Percentiles rank a stretch among this genome's conserved stretches.
These are phyloP conservation scores for Aphyosemion australe DNA, from an alignment of 2,113 vertebrate genomes.

Conservation along the genomic window DNA sequence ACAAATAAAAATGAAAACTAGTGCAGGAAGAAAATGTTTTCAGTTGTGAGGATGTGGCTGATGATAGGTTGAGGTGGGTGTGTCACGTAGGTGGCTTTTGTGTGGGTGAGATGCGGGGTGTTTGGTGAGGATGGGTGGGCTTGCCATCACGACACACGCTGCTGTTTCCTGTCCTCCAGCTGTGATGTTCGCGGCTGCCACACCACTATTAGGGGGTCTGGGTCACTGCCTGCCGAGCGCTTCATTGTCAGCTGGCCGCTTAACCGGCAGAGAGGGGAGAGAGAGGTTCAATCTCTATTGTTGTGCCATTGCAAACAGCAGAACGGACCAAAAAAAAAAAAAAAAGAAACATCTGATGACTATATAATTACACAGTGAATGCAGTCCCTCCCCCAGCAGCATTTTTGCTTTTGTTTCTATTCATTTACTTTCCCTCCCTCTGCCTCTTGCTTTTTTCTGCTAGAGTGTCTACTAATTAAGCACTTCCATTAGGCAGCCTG, in stretches of 20 bases:
- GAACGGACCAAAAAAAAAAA: conserved; percentile 31
- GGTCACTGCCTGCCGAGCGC: conserved; percentile 68
- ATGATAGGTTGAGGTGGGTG: conserved; percentile 37
- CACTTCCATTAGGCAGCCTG: conserved; percentile 83
- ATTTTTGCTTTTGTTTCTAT: conserved; percentile 53
- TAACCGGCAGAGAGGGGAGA: conserved; percentile 57
- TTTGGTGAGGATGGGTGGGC: conserved; percentile 25
- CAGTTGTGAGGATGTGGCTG: conserved; percentile 16
- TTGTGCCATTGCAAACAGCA: conserved; percentile 64
- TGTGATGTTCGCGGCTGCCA: conserved; percentile 63
- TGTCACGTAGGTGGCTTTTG: conserved; percentile 22
- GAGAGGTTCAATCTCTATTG: conserved; percentile 66
- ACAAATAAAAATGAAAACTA: not conserved
- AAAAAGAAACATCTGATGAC: conserved; percentile 62
- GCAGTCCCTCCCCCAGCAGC: conserved; percentile 57
- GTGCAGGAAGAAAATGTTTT: conserved; percentile 32
- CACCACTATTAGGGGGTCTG: conserved; percentile 69
- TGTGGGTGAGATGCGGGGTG: conserved; percentile 11
- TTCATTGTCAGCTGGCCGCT: conserved; percentile 69
- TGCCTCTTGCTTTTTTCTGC: conserved; percentile 59
- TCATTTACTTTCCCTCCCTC: conserved; percentile 60
- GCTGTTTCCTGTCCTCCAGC: conserved; percentile 70
- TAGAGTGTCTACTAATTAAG: conserved; percentile 85
- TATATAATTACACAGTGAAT: conserved; percentile 77
- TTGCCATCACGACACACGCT: conserved; percentile 39